phyloP scores from a whole-genome alignment of 2,888 invertebrate genomes.

The Sarcophaga carnaria region DNA sequence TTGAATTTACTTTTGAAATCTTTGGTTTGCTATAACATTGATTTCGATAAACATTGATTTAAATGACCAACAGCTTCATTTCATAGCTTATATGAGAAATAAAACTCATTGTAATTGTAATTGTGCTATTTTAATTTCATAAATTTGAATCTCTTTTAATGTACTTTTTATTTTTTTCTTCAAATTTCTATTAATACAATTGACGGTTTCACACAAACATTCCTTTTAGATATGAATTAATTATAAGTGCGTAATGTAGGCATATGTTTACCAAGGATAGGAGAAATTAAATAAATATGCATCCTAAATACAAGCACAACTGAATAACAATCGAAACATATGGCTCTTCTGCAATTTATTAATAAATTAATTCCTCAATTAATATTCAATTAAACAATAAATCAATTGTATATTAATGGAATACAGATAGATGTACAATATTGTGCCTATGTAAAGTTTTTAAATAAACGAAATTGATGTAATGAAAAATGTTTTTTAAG shows the following conservation, averaged over 20 bases:
- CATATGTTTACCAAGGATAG: background rate
- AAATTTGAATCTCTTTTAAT: no score
- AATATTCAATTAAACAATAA: conserved; percentile 52
- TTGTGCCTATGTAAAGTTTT: no score
- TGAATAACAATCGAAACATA: background rate
- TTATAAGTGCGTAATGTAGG: background rate
- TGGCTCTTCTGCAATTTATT: background rate
- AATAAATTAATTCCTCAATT: background rate
- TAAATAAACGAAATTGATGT: no score
- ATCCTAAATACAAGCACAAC: background rate
- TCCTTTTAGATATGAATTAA: conserved; percentile 17
- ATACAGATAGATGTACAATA: background rate
- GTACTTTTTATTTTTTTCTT: no score
- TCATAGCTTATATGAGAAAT: no score
- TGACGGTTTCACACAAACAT: conserved; percentile 6
- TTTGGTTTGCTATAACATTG: no score
- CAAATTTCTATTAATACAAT: background rate
- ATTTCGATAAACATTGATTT: no score
- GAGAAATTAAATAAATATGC: background rate
- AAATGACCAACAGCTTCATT: no score
- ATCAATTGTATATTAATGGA: background rate
- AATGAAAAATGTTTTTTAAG: no score
- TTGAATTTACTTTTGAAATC: no score
- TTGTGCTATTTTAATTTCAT: no score
- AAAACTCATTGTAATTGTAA: no score